Base-by-base conservation (phyloP, 2,797 vertebrate species). In the Glyptemys insculpta region DNA sequence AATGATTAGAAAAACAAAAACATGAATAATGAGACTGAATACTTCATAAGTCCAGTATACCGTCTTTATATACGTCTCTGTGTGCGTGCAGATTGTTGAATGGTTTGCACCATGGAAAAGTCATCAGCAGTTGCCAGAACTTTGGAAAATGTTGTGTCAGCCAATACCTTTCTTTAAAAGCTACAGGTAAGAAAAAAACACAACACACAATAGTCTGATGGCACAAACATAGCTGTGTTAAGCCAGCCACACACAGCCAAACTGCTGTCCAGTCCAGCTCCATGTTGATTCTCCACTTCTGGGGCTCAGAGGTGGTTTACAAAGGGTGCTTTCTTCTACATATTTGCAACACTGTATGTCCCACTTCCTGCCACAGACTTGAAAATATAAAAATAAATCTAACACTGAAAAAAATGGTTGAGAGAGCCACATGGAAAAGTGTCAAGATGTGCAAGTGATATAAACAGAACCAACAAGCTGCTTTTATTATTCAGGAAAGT, bases 61-160 rank as follows among this genome's bases (percentile, higher is more conserved):
- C 47, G 47, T 83, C 83, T 82, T 29, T 44, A 23, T 37, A 4
- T 8, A 6, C 12, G 44, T 65, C 82, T 74, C 41, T 56, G 23
- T 11, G 81, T 80, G 7, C 2, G 41, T 0, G 0, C 59, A 87
- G 23, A 57, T 0, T 68, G 14, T 16, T 6, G 2, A 14, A 1
- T 5, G 59, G 31, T 1, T 44, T 47, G 83, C 6, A 82, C 16
- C 50, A 84, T 86, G 72, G 54, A 10, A 54, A 91, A 57, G 49
- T 41, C 11, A 0, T 49, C 41, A 25, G 21, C 7, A 1, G 16
- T 8, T 79, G 44, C 23, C n/a, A 65, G 56, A 74, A 92, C 88
- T 95, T 2, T 59, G 8, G 76, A 81, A 68, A 84, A 47, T 21
- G 19, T 54, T 34, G 12, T 18, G 3, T 76, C 59, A 62, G 57